Base-by-base conservation (phyloP, 2,888 invertebrate species). In the Pseudococcus jackbeardsleyi region DNA sequence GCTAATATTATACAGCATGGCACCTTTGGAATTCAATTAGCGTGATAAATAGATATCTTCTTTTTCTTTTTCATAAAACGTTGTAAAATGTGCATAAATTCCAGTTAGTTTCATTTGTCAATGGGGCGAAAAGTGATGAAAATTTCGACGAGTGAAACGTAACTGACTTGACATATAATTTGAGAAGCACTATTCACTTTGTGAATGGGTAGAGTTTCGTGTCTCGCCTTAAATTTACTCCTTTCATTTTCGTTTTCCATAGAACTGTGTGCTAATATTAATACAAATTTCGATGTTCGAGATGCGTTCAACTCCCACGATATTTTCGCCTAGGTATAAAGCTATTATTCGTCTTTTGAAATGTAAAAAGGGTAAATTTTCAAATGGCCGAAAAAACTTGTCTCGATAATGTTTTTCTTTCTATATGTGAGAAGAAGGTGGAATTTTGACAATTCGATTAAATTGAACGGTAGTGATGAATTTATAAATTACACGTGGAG, bases 161-260 rank as follows among this genome's bases (percentile, higher is more conserved):
- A 59, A 59, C 9, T 22, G 22, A 64, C 64, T 64, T 64, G 64
- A 64, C 64, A 22, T 64, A 64, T 22, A 64, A 64, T 64, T 64
- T 64, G 22, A 64, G 64, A 64, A 64, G 64, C 64, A 22, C 22
- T 64, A 64, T 64, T 64, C 64, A 64, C 64, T 64, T 64, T 64
- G 22, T 64, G 64, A 22, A 64, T 64, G 64, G 19, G 59, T 9
- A 64, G 1, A 22, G 19, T 22, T 64, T 64, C 64, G 64, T 64
- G 22, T 64, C 22, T 64, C 64, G 64, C 64, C 64, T 64, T 64
- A 64, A 64, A 64, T 64, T 6, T 22, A 64, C 22, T 64, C 64
- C 64, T 64, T 64, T 64, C 64, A 64, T 64, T 64, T 64, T 64
- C 64, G 64, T 64, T 64, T 9, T 64, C 19, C 19, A 64, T 19